These are phyloP conservation scores for Leptestheria dahalacensis DNA, from an alignment of 1,140 invertebrate species.

Conservation along the genomic window DNA sequence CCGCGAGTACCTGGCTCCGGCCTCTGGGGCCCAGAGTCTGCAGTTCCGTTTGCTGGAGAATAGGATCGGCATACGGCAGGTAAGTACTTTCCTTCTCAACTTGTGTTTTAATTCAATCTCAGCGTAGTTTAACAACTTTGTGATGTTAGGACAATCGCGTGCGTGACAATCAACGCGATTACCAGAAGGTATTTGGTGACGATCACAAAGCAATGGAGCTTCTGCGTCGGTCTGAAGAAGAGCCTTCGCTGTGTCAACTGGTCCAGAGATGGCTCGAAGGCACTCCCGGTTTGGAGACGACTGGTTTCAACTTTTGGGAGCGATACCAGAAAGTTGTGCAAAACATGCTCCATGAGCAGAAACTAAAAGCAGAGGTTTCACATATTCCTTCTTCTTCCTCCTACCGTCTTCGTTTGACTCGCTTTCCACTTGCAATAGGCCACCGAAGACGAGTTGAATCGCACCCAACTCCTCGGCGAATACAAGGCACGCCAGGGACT, in stretches of 20 bases:
- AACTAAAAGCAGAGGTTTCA: conserved; percentile 38
- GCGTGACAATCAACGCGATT: conserved; percentile 80
- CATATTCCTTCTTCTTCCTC: neutral
- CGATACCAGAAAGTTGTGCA: conserved; percentile 69
- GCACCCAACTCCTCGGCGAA: conserved; percentile 47
- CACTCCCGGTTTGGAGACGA: conserved; percentile 65
- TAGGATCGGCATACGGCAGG: conserved; percentile 89
- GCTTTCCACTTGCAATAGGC: conserved; percentile 34
- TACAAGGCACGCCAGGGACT: conserved; percentile 60
- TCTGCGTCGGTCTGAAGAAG: conserved; percentile 59
- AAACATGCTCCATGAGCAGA: conserved; percentile 50
- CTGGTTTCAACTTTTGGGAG: conserved; percentile 83
- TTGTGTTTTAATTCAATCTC: too few species aligned
- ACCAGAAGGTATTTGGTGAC: conserved; percentile 68
- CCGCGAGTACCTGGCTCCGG: conserved; percentile 73
- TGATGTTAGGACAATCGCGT: conserved; percentile 72
- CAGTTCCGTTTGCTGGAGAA: conserved; percentile 95
- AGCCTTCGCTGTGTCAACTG: conserved; percentile 66
- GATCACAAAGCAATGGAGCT: conserved; percentile 51
- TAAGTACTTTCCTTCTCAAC: too few species aligned
- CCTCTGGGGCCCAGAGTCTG: conserved; percentile 92
- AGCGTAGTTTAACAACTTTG: too few species aligned
- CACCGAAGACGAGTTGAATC: conserved; percentile 38
- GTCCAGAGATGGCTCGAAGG: conserved; percentile 86
- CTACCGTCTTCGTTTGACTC: neutral